Conservation (phyloP, 2,113 vertebrate species). For the Pomatorhinus ruficollis region DNA sequence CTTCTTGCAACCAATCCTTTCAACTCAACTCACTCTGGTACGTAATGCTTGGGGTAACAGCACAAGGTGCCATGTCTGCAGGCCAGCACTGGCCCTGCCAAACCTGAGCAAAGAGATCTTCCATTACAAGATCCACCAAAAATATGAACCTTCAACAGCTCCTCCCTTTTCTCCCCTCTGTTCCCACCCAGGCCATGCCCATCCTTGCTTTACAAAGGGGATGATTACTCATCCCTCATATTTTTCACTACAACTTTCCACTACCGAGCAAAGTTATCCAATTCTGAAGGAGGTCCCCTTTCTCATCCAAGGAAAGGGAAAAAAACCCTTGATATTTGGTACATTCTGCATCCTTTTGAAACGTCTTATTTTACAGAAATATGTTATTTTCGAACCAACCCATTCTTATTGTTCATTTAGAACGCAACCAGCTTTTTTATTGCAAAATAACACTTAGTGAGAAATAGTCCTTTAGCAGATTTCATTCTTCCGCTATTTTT, state of each 20-base stretch:
- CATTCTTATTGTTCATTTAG: slow-evolving; percentile 49
- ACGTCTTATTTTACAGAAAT: not conserved
- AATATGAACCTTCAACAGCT: not conserved
- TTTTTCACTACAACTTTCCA: not conserved
- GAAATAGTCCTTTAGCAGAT: slow-evolving; percentile 17
- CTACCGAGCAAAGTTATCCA: not conserved
- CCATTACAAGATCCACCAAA: not conserved
- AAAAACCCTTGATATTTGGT: not conserved
- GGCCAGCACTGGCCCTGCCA: not conserved
- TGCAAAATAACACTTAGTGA: slow-evolving; percentile 47
- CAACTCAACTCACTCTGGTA: fast-evolving
- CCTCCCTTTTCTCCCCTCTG: not conserved
- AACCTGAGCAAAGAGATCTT: fast-evolving
- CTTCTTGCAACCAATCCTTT: not conserved
- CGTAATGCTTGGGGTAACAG: fast-evolving
- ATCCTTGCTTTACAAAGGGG: not conserved
- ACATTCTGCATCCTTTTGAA: slow-evolving; percentile 6
- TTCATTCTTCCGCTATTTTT: slow-evolving; percentile 31
- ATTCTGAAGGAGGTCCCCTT: not conserved
- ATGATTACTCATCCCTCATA: not conserved
- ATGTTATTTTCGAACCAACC: not conserved
- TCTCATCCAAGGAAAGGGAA: not conserved
- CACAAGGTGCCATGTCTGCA: not conserved
- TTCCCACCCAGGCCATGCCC: not conserved
- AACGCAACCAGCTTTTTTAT: slow-evolving; percentile 18